These are phyloP conservation scores for Rhinichthys osculus DNA, from an alignment of 2,797 vertebrate species.

Conservation along the genomic window DNA sequence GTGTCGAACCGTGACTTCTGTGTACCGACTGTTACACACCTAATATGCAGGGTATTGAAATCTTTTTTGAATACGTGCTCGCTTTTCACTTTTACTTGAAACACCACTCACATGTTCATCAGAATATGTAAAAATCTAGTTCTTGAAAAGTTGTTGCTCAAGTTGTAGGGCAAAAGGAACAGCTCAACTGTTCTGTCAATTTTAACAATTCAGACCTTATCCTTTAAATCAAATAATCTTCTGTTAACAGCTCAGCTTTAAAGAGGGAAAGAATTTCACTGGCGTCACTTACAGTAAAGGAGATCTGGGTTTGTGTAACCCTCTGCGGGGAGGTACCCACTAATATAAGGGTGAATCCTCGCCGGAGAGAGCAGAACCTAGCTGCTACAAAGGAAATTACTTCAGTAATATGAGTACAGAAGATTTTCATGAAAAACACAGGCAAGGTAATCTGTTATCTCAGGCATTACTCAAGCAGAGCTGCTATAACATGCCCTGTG, in stretches of 20 bases:
- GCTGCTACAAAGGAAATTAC: conserved; percentile 1
- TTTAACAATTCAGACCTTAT: background rate
- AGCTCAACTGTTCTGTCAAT: background rate
- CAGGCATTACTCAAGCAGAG: conserved; percentile 16
- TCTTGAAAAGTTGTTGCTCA: background rate
- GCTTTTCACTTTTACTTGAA: too few species aligned
- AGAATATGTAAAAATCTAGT: too few species aligned
- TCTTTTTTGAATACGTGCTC: too few species aligned
- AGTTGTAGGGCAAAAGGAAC: background rate
- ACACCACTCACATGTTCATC: background rate
- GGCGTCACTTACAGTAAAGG: conserved; percentile 11
- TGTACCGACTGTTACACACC: too few species aligned
- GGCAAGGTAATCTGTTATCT: conserved; percentile 18
- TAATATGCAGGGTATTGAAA: too few species aligned
- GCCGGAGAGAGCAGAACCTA: background rate
- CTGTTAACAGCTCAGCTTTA: background rate
- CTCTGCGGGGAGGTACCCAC: background rate
- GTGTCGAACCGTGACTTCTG: too few species aligned
- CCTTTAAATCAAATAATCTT: background rate
- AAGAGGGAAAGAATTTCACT: background rate
- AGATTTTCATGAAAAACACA: background rate
- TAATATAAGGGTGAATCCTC: background rate
- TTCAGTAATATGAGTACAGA: background rate
- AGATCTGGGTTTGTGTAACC: background rate
- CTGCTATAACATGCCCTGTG: background rate